Base-by-base conservation (phyloP, 2,113 vertebrate species). In the Sander vitreus region DNA sequence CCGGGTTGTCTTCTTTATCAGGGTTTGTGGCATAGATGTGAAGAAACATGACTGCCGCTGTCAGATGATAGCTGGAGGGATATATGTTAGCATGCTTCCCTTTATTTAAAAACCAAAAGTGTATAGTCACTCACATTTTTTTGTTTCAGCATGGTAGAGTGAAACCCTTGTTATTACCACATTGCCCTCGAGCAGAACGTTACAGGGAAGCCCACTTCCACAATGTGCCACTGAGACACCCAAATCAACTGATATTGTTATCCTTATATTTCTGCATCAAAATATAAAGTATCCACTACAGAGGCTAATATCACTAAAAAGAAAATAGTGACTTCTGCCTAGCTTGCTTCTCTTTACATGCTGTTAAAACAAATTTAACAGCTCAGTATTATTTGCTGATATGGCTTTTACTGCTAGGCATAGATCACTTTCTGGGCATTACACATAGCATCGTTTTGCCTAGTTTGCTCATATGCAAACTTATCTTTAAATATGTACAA, bases 101-200 rank as follows among this genome's bases (percentile, higher is more conserved):
- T 60, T 74, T 64, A 18, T 66, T 57, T 53, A 59, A 65, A 59
- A 65, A 23, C 0, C 12, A 36, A 25, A 53, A 19, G 8, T 48
- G 13, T 45, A 23, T 67, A 25, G 39, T 60, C 53, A 53, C 12
- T 68, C 30, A 60, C 0, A 9, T 48, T 54, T 64, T 65, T 64
- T 65, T 48, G 45, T 69, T 65, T 21, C 39, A 85, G n/a, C 16
- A 33, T 64, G 18, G 39, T 6, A 3, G 23, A 48, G n/a, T 78
- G 55, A 81, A 68, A 27, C 15, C n/a, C n/a, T 64, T 43, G 53
- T 64, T 59, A 16, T 47, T 48, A 62, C 64, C 27, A 57, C 3
- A 10, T 19, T 43, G n/a, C 23, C 63, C 8, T 27, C 18, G 19
- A 64, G 54, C 54, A 67, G 33, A 36, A 63, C 2, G 36, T 23